phyloP scores from a whole-genome alignment of 2,797 vertebrate species.

The Yasuhikotakia modesta region DNA sequence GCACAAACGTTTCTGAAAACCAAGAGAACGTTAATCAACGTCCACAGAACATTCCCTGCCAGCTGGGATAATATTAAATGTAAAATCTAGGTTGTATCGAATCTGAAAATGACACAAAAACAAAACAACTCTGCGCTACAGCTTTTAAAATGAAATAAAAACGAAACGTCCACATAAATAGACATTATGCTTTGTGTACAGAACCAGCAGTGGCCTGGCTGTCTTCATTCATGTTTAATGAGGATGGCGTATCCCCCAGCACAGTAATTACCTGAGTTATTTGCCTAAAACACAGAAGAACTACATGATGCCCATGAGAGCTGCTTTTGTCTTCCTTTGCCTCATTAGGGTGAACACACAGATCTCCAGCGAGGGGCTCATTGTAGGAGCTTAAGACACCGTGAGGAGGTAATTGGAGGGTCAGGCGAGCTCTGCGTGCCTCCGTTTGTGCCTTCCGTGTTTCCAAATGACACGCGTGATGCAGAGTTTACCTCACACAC shows the following conservation, averaged over 20 bases:
- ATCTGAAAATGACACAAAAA: background rate
- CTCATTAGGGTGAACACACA: slow-evolving; percentile 40
- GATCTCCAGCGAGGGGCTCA: slow-evolving; percentile 41
- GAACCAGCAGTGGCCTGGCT: slow-evolving; percentile 12
- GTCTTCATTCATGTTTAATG: slow-evolving; percentile 43
- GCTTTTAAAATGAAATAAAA: slow-evolving; percentile 8
- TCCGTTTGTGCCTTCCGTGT: slow-evolving; percentile 7
- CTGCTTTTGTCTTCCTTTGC: slow-evolving; percentile 44
- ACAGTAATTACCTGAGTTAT: slow-evolving; percentile 41
- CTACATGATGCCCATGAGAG: slow-evolving; percentile 24
- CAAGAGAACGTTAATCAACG: no score
- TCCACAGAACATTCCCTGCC: no score
- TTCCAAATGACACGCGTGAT: slow-evolving; percentile 20
- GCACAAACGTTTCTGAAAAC: no score
- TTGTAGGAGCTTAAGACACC: slow-evolving; percentile 43
- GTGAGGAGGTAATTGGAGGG: slow-evolving; percentile 40
- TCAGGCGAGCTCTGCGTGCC: slow-evolving; percentile 21
- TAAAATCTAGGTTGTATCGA: background rate
- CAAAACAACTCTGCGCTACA: background rate
- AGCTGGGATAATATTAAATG: no score
- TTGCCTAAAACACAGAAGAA: slow-evolving; percentile 39
- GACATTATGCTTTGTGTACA: slow-evolving; percentile 7
- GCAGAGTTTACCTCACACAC: slow-evolving; percentile 25
- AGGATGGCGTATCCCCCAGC: slow-evolving; percentile 35
- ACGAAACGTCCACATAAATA: background rate